These are phyloP conservation scores for Diabrotica virgifera DNA, from an alignment of 1,140 invertebrate genomes.

Conservation along the genomic window DNA sequence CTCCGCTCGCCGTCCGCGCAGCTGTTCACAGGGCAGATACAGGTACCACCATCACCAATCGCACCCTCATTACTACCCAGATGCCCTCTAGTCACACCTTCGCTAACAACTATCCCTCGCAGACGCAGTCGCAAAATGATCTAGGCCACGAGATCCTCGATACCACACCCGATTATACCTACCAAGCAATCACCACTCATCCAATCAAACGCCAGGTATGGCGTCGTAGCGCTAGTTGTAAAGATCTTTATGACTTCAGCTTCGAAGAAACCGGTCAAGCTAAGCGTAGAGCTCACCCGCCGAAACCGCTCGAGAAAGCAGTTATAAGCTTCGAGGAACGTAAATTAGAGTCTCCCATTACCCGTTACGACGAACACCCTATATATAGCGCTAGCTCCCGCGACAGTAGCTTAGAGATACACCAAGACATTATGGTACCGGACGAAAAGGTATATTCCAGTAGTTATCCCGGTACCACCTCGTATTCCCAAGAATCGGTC, in stretches of 20 bases:
- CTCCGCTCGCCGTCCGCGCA: constrained; percentile 47
- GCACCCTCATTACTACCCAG: constrained; percentile 44
- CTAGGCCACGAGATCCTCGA: constrained; percentile 32
- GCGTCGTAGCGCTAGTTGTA: constrained; percentile 76
- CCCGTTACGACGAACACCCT: constrained; percentile 69
- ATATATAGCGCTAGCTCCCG: constrained; percentile 57
- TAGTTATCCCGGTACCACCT: constrained; percentile 77
- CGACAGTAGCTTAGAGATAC: constrained; percentile 57
- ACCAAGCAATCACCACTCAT: constrained; percentile 36
- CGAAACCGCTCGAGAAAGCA: constrained; percentile 35
- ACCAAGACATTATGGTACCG: constrained; percentile 55
- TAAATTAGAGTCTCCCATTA: constrained; percentile 69
- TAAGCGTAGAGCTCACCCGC: constrained; percentile 50
- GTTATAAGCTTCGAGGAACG: constrained; percentile 46
- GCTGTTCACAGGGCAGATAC: constrained; percentile 50
- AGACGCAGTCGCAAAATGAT: constrained; percentile 46
- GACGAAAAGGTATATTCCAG: constrained; percentile 72
- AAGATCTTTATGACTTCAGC: constrained; percentile 70
- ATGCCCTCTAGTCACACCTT: constrained; percentile 47
- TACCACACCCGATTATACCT: constrained; percentile 30
- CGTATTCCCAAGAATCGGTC: constrained; percentile 59
- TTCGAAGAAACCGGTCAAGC: constrained; percentile 66
- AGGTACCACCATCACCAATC: constrained; percentile 39
- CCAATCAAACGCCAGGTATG: constrained; percentile 57
- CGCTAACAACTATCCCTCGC: constrained; percentile 43